phyloP scores from a whole-genome alignment of 2,113 vertebrate species.

The Lagopus muta region DNA sequence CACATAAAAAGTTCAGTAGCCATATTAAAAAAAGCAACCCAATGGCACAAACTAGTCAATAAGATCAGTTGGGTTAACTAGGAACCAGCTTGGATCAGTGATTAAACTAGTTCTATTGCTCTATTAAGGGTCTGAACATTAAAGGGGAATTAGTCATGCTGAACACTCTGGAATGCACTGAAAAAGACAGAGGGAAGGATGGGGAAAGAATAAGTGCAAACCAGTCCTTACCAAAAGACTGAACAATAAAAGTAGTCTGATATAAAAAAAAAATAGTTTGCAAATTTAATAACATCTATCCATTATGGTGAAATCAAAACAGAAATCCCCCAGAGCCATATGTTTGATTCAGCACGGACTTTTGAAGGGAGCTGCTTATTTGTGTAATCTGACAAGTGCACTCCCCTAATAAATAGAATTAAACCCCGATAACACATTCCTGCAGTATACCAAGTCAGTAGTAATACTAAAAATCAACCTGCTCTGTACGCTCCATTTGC shows the following conservation, averaged over 20 bases:
- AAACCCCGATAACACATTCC: not conserved
- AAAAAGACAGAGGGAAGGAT: not conserved
- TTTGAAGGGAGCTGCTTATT: not conserved
- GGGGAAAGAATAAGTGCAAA: not conserved
- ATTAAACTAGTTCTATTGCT: not conserved
- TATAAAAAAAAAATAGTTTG: not conserved
- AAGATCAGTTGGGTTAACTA: not conserved
- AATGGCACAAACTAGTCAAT: not conserved
- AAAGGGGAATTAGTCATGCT: not conserved
- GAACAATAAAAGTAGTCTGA: not conserved
- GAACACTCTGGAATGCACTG: not conserved
- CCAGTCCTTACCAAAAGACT: not conserved
- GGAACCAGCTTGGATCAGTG: not conserved
- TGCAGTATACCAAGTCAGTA: not conserved
- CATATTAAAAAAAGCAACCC: not conserved
- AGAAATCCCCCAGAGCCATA: not conserved
- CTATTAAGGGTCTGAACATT: not conserved
- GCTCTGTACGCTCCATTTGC: accelerated
- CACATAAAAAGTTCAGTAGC: not conserved
- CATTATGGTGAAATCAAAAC: not conserved
- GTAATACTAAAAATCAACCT: not conserved
- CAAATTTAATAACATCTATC: not conserved
- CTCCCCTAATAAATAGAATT: not conserved
- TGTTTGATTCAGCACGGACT: not conserved
- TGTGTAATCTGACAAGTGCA: not conserved